phyloP scores from a whole-genome alignment of 2,888 invertebrate genomes.

The Rhodophaea formosa region DNA sequence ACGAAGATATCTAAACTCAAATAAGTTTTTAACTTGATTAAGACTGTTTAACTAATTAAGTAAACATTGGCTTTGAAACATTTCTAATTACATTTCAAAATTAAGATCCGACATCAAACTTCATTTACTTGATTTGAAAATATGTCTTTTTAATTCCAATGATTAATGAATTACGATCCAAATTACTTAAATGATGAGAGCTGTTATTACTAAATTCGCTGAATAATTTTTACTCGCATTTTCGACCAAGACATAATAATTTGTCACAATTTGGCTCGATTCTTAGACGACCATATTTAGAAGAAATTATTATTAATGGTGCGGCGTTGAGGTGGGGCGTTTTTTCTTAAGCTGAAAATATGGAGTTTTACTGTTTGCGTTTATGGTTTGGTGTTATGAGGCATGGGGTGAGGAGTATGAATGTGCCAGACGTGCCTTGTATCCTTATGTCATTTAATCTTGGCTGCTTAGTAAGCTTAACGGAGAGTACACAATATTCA shows the following conservation, averaged over 20 bases:
- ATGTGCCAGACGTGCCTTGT: constrained; percentile 48
- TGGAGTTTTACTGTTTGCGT: constrained; percentile 36
- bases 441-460: constrained; percentile 36
- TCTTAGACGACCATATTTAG: constrained; percentile 46
- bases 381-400: constrained; percentile 27
- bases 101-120: background rate
- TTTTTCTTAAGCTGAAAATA: constrained; percentile 39
- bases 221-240: constrained; percentile 25
- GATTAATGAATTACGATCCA: constrained; percentile 15
- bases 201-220: background rate
- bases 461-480: constrained; percentile 13
- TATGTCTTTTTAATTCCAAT: background rate
- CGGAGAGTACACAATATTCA: background rate
- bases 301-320: constrained; percentile 58
- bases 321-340: constrained; percentile 31
- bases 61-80: background rate
- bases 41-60: background rate
- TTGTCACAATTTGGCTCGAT: constrained; percentile 56
- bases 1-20: background rate
- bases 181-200: constrained; percentile 19
- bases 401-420: constrained; percentile 28
- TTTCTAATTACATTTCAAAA: background rate
- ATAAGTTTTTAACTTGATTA: background rate
- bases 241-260: constrained; percentile 45
- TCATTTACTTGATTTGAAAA: background rate